These are phyloP conservation scores for Manis crassicaudata DNA, from an alignment of 2,797 vertebrate species.

Conservation along the genomic window DNA sequence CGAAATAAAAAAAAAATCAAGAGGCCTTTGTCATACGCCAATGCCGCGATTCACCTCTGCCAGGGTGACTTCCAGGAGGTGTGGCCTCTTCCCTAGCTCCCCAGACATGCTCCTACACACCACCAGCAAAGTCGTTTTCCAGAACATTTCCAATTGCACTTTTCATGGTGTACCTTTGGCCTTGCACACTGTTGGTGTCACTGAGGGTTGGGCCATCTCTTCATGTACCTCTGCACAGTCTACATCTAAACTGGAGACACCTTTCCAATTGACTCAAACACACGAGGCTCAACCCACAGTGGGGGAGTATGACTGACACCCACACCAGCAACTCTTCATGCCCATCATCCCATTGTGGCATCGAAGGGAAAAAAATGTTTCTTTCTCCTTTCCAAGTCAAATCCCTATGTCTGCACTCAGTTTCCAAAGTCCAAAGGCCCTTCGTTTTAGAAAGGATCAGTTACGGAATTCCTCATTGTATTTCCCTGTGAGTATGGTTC, in stretches of 20 bases:
- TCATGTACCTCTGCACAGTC: accelerated
- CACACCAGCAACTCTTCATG: accelerated
- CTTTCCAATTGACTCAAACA: not conserved
- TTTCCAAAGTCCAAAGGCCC: not conserved
- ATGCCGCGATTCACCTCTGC: not conserved
- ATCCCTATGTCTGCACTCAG: not conserved
- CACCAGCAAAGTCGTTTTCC: not conserved
- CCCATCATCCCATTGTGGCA: not conserved
- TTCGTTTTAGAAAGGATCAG: not conserved
- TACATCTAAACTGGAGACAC: not conserved
- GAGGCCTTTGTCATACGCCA: not conserved
- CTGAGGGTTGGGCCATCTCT: not conserved
- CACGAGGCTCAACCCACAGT: accelerated
- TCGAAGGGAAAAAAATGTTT: not conserved
- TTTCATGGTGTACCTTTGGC: accelerated
- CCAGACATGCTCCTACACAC: accelerated
- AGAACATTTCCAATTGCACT: accelerated
- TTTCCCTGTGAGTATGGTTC: not conserved
- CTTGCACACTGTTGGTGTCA: accelerated
- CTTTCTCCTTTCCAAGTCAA: not conserved
- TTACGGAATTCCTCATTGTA: not conserved
- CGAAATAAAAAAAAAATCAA: not conserved
- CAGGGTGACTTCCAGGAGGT: not conserved
- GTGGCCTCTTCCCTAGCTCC: not conserved
- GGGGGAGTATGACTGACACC: accelerated